Base-by-base conservation (phyloP, 2,797 vertebrate species). In the Phrynocephalus vlangalii region DNA sequence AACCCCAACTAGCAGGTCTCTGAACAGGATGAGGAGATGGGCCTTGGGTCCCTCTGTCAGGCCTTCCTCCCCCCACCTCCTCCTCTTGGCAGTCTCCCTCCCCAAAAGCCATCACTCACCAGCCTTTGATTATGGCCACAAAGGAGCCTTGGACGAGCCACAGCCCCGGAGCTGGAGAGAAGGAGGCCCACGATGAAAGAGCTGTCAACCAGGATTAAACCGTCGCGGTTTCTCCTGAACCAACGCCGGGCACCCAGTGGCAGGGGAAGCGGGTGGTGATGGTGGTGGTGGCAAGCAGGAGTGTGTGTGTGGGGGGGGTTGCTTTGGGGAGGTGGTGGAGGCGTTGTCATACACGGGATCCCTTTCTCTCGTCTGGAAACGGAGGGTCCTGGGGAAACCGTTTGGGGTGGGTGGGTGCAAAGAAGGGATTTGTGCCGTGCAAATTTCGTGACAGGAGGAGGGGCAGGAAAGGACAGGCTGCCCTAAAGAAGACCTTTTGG, bases 181-280 rank as follows among this genome's bases (percentile, higher is more conserved):
- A 90, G 93, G 89, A 92, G 94, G 91, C 90, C 90, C 92, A 94
- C 93, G 95, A 94, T 96, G 94, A 96, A 95, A 96, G 95, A 95
- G 92, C 95, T 96, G 95, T 96, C 95, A 96, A 93, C 92, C 78
- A 88, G 95, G 94, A 96, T 96, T 96, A 96, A 95, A 94, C 95
- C 94, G 93, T 56, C 93, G 93, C 91, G 89, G 3, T 93, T 93
- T 94, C 91, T 33, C 85, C 80, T 88, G 5, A 63, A 63, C 15
- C 15, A 91, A 92, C 86, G 88, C 91, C 93, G 91, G 94, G 93
- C 94, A 91, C 20, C 70, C 90, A 88, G 93, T 90, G 89, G 92
- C 44, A 83, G 89, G 91, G 93, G 91, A 93, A 82, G 56, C 5
- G 22, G 30, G 22, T 30, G 66, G 48, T 8, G 70, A 48, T 16